Evolutionary conservation across 2,797 vertebrate species (phyloP).

Genomic region (Dendrocincla tyrannina): DNA sequence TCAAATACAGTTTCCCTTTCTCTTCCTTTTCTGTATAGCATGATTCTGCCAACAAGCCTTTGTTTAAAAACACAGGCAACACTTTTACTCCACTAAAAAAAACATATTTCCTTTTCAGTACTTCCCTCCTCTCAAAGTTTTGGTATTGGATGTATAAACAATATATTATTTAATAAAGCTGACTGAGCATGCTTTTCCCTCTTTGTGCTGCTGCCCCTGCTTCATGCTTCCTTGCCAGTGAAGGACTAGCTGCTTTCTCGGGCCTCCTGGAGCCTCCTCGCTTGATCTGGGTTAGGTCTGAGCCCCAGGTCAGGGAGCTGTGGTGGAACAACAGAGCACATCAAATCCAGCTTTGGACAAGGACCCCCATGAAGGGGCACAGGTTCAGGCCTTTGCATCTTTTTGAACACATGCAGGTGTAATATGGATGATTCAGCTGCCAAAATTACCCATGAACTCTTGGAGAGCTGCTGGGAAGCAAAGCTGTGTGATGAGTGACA

Average conservation of each 20-base stretch:
- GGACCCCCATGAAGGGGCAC: background rate
- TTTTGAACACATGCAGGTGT: background rate
- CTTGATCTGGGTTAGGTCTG: background rate
- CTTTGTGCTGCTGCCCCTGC: background rate
- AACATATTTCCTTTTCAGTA: background rate
- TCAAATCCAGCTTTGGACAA: background rate
- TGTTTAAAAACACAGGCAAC: slow-evolving; percentile 50
- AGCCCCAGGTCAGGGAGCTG: background rate
- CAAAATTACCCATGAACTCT: background rate
- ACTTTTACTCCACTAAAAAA: slow-evolving; percentile 13
- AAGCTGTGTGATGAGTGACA: background rate
- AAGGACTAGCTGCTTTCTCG: background rate
- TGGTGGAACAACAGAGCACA: background rate
- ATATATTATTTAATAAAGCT: background rate
- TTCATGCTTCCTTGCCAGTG: rapidly evolving
- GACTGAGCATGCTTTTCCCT: background rate
- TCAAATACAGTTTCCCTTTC: slow-evolving; percentile 34
- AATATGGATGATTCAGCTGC: background rate
- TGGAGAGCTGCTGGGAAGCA: background rate
- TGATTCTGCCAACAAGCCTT: background rate
- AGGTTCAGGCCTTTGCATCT: background rate
- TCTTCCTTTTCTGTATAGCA: slow-evolving; percentile 39
- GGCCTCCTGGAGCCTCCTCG: background rate
- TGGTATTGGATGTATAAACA: background rate
- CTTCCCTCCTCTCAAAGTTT: background rate